A percentile compares a stretch with the other conserved stretches of the same genome.
Evolutionary conservation across 2,113 vertebrate genomes (phyloP).

Genomic region (Syngnathus scovelli): DNA sequence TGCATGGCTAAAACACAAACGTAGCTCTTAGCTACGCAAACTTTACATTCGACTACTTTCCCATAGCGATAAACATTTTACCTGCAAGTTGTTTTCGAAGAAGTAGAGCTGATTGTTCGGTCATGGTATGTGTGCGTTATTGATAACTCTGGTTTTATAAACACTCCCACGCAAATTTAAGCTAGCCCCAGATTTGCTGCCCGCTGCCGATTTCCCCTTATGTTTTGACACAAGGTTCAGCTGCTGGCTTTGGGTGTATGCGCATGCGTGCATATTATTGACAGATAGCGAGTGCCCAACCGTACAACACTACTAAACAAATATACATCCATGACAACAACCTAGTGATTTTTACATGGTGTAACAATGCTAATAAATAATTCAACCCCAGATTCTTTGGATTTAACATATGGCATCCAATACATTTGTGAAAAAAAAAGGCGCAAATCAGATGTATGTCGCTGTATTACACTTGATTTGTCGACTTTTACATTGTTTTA

Average conservation of each 20-base stretch:
- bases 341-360: background rate
- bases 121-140: constrained; percentile 64
- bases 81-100: constrained; percentile 77
- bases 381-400: background rate
- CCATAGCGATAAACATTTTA: constrained; percentile 26
- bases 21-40: constrained; percentile 27
- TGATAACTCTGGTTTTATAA: constrained; percentile 39
- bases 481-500: too few relatives aligned
- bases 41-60: constrained; percentile 4
- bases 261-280: constrained; percentile 52
- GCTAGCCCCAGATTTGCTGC: constrained; percentile 24
- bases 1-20: constrained; percentile 46
- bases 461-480: background rate
- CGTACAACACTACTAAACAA: background rate
- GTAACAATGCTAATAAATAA: background rate
- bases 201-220: constrained; percentile 42
- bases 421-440: background rate
- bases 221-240: constrained; percentile 63
- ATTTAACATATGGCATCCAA: background rate
- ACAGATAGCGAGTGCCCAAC: background rate
- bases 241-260: constrained; percentile 26
- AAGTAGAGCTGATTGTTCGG: constrained; percentile 73
- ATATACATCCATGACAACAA: background rate
- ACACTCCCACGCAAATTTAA: constrained; percentile 27
- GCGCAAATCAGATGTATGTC: background rate